phyloP scores from a whole-genome alignment of 2,113 vertebrate genomes.

The Struthidea cinerea region DNA sequence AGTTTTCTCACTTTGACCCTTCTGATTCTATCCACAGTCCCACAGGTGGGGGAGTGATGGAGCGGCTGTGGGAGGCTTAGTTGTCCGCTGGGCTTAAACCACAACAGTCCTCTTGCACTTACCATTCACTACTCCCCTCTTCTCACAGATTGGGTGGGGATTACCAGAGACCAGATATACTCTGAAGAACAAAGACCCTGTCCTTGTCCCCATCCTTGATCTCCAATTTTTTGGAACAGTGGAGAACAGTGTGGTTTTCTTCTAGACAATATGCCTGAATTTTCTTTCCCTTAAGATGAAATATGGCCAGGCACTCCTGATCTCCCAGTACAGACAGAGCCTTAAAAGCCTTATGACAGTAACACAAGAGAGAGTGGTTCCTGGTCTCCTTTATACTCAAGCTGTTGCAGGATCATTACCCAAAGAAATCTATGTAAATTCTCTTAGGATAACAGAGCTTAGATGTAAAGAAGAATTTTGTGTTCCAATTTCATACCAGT shows the following conservation, averaged over 20 bases:
- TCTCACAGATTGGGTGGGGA: neutral
- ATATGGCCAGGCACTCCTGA: neutral
- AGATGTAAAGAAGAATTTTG: neutral
- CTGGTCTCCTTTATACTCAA: neutral
- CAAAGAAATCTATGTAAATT: neutral
- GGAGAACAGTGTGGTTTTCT: neutral
- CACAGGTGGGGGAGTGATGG: neutral
- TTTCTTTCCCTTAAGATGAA: neutral
- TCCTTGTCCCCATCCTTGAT: neutral
- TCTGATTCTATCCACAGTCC: neutral
- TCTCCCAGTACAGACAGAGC: neutral
- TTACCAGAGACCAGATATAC: neutral
- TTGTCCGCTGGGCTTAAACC: neutral
- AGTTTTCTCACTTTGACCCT: neutral
- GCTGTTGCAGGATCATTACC: neutral
- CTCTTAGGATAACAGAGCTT: neutral
- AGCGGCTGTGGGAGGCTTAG: neutral
- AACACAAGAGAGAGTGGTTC: neutral
- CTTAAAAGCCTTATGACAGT: neutral
- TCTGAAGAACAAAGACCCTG: neutral
- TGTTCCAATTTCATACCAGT: neutral
- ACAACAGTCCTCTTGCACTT: neutral
- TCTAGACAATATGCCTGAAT: neutral
- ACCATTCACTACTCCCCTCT: neutral
- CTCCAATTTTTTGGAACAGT: neutral